Base-by-base conservation (phyloP, 2,888 invertebrate genomes). In the Pristionchus exspectatus region DNA sequence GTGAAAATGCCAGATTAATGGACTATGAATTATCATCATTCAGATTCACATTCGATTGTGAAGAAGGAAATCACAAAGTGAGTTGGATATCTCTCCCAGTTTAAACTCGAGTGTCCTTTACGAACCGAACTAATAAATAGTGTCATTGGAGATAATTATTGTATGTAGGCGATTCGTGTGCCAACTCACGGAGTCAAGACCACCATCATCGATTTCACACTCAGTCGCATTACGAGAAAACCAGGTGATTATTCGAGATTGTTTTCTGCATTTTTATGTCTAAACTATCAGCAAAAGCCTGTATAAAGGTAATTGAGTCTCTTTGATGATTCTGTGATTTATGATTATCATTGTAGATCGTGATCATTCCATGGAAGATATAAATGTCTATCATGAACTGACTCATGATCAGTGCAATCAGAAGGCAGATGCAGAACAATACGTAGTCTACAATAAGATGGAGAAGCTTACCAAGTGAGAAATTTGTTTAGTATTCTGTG, bases 161-260 rank as follows among this genome's bases (percentile, higher is more conserved):
- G 4, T 30, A 24, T 74, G 24, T 38, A 74, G 74, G 38, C 38
- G 10, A 38, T 38, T 38, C 33, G 74, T 38, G 74, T 74, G 9
- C 38, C 74, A 0, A 38, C 38, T 18, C 74, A 74, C 38, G 74
- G 74, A 74, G 38, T 74, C 21, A 74, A 74, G 74, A 74, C 74
- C 38, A 74, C 74, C 1, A 74, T 74, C 10, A 74, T 74, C 21
- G 74, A 74, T 24, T 74, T 74, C 74, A 74, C 74, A 9, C 74
- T 74, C 38, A 74, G 74, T 21, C 74, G 74, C 38, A 16, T 74
- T 4, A 74, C 74, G 4, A 74, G 74, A 24, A 38, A 74, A 69
- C 0, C 69, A 69, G 69, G 69, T 69, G 30, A 30, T 30, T 69
- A 3, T 14, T 33, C 21, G 30, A 69, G 2, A 56, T 56, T 56